Base-by-base conservation (phyloP, 2,888 invertebrate genomes). In the Perizoma flavofasciatum region DNA sequence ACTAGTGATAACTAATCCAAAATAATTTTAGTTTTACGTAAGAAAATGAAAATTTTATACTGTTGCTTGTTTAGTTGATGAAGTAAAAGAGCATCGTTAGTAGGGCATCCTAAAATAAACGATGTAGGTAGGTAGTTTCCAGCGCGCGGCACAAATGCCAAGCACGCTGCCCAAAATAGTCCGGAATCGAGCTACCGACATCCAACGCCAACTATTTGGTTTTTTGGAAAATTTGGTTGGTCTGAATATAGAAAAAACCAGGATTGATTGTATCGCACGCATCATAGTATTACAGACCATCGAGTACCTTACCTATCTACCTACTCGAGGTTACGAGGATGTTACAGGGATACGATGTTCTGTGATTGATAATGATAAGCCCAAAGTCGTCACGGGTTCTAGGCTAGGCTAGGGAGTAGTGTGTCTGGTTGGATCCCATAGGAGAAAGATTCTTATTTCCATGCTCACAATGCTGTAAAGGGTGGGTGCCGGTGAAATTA, bases 111-210 rank as follows among this genome's bases (percentile, higher is more conserved):
- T 56, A 83, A 82, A 89, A 91, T 91, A 91, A 79, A 73, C 74
- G 65, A 63, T 71, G 81, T 81, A 81, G 79, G 82, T 85, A 81
- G 81, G 81, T 82, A 82, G 87, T 82, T 86, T 90, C 88, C 90
- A 89, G 89, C 82, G 81, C 83, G 76, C 86, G 87, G 81, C 81
- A 85, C 84, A 84, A 86, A 90, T 90, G 84, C 88, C 84, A 81
- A 79, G 79, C 82, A 77, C 80, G 83, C 79, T 78, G 78, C 84
- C 86, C 74, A 85, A 91, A 91, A 91, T 90, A 90, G 87, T 79
- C 80, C 64, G 73, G 74, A 68, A 71, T 65, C 69, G 73, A 70
- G 78, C 68, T 74, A 50, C 61, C 75, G 86, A 86, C 77, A 86
- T 81, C 71, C 74, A 81, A 87, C 78, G 78, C 85, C 78, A 70